Evolutionary conservation across 1,140 invertebrate genomes (phyloP).

Genomic region (Belonocnema kinseyi): DNA sequence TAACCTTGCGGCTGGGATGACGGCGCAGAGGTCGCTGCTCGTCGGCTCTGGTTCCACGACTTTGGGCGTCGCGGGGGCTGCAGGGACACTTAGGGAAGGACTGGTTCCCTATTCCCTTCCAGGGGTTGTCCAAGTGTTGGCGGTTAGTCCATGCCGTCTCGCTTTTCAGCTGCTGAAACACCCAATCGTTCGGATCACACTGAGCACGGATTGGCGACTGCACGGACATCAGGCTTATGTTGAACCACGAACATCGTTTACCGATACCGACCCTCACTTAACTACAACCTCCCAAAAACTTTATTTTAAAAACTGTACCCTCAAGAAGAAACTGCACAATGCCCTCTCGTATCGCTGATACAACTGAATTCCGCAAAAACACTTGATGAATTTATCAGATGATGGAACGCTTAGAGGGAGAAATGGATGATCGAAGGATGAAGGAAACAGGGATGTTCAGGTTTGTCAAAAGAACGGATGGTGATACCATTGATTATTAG

Average conservation of each 20-base stretch:
- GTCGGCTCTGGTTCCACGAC: constrained; percentile 39
- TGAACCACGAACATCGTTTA: constrained; percentile 50
- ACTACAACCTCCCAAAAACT: background rate
- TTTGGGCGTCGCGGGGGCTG: constrained; percentile 43
- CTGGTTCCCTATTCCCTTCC: constrained; percentile 66
- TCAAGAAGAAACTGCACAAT: background rate
- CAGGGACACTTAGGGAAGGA: constrained; percentile 52
- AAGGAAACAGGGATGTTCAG: too few species aligned
- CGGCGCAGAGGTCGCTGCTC: constrained; percentile 66
- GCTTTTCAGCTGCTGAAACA: constrained; percentile 68
- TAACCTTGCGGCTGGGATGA: constrained; percentile 74
- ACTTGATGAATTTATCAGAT: background rate
- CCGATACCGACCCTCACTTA: constrained; percentile 32
- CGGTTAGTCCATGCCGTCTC: constrained; percentile 71
- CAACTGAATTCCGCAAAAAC: background rate
- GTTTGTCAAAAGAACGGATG: too few species aligned
- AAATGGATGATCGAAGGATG: background rate
- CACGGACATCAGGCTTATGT: constrained; percentile 51
- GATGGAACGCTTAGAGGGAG: background rate
- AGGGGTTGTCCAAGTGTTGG: constrained; percentile 54
- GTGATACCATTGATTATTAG: background rate
- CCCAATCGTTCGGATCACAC: constrained; percentile 59
- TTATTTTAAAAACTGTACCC: too few species aligned
- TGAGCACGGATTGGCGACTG: constrained; percentile 49
- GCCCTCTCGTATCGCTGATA: background rate